Evolutionary conservation across 2,797 vertebrate species (phyloP).

Genomic region (Bradypus variegatus): DNA sequence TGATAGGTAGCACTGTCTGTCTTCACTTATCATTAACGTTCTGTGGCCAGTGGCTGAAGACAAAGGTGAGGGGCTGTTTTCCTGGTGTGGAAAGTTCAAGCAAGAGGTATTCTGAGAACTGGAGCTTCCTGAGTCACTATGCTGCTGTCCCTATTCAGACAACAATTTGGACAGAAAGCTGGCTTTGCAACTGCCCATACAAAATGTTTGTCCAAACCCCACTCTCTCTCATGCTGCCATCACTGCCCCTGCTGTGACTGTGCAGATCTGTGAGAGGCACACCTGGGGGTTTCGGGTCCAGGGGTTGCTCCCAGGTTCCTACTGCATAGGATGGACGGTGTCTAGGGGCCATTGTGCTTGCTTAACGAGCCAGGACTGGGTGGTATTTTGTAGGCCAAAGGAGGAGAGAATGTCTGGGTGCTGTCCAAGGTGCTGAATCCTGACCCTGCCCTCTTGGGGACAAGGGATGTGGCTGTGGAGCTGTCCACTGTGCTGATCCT

Average conservation of each 20-base stretch:
- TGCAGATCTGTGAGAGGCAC: constrained; percentile 59
- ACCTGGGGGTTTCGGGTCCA: constrained; percentile 56
- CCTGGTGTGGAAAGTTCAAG: constrained; percentile 69
- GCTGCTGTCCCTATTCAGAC: constrained; percentile 76
- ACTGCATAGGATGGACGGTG: constrained; percentile 44
- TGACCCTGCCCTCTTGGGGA: background rate
- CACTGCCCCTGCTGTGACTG: constrained; percentile 73
- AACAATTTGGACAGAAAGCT: constrained; percentile 87
- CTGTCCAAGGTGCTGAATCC: constrained; percentile 68
- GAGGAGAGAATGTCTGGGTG: constrained; percentile 61
- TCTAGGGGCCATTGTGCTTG: constrained; percentile 38
- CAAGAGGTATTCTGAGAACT: constrained; percentile 74
- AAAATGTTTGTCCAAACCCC: constrained; percentile 79
- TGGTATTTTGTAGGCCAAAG: constrained; percentile 75
- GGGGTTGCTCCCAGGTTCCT: constrained; percentile 53
- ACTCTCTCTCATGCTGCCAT: constrained; percentile 69
- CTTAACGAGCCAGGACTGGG: constrained; percentile 44
- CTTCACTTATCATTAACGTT: constrained; percentile 91
- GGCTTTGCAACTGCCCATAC: constrained; percentile 77
- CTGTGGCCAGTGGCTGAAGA: constrained; percentile 78
- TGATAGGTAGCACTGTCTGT: constrained; percentile 11
- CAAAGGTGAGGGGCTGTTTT: constrained; percentile 78
- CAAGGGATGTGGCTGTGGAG: constrained; percentile 50
- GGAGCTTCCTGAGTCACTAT: constrained; percentile 74
- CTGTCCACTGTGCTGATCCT: constrained; percentile 68